These are phyloP conservation scores for Echinometra lucunter DNA, from an alignment of 53 echinoderm and acorn worm genomes.

Conservation along the genomic window DNA sequence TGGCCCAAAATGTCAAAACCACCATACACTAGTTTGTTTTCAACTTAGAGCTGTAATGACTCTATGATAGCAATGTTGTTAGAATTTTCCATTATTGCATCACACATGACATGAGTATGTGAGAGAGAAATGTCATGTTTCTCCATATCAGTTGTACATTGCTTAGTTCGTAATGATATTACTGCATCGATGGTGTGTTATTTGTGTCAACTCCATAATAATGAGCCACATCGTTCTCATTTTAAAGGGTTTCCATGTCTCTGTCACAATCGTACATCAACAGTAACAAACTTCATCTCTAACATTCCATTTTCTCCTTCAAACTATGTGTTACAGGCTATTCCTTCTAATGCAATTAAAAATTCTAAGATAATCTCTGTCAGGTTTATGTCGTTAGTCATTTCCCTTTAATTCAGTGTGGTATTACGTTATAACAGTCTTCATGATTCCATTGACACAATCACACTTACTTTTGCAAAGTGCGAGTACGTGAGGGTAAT, in stretches of 20 bases:
- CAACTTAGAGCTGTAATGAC: neutral
- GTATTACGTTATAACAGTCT: neutral
- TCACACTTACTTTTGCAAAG: neutral
- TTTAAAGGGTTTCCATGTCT: neutral
- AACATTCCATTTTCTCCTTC: too few relatives aligned
- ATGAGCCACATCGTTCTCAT: neutral
- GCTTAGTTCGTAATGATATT: neutral
- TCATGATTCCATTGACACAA: neutral
- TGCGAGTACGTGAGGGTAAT: neutral
- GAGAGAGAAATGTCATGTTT: too few relatives aligned
- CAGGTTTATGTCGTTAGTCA: neutral
- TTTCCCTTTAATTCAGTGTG: neutral
- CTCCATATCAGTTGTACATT: too few relatives aligned
- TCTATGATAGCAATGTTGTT: neutral
- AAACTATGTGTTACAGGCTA: neutral
- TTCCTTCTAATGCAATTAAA: neutral
- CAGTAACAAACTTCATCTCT: too few relatives aligned
- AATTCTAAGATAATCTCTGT: too few relatives aligned
- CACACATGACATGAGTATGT: too few relatives aligned
- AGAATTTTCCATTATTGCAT: neutral
- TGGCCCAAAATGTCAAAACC: neutral
- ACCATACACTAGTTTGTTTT: neutral
- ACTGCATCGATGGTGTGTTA: neutral
- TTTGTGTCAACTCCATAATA: neutral
- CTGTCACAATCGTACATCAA: neutral